Evolutionary conservation across 2,888 invertebrate species (phyloP).

Genomic region (Oasisia sp.): DNA sequence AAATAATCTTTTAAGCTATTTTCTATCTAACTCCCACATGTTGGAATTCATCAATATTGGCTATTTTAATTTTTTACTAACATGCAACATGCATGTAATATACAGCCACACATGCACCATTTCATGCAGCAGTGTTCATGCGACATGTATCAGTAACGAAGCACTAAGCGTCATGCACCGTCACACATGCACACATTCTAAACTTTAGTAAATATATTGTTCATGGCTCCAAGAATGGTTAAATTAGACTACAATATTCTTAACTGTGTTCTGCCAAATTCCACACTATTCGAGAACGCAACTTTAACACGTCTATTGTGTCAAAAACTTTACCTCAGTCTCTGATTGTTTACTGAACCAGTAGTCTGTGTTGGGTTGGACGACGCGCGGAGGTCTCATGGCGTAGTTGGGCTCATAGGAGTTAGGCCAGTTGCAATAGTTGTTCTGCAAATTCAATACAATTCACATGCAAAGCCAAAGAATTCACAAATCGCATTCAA

Average conservation of each 20-base stretch:
- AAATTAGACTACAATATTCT: too few relatives aligned
- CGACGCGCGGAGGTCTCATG: not conserved
- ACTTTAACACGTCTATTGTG: too few relatives aligned
- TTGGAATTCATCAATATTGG: not conserved
- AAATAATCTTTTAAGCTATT: too few relatives aligned
- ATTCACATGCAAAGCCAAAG: too few relatives aligned
- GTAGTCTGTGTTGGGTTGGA: not conserved
- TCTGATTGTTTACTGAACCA: not conserved
- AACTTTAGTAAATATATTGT: too few relatives aligned
- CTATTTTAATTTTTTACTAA: not conserved
- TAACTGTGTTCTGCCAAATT: not conserved
- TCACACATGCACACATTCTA: too few relatives aligned
- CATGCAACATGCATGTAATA: not conserved
- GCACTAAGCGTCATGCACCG: not conserved
- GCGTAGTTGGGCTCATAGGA: not conserved
- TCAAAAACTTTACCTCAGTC: not conserved
- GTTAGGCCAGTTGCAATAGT: not conserved
- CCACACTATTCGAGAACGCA: not conserved
- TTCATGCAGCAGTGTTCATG: not conserved
- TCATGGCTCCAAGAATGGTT: too few relatives aligned
- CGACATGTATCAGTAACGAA: not conserved
- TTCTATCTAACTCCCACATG: too few relatives aligned
- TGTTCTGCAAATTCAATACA: not conserved
- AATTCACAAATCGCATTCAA: not conserved
- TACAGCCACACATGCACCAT: too few relatives aligned